phyloP scores from a whole-genome alignment of 2,113 vertebrate genomes.

The Calidris pygmaea region DNA sequence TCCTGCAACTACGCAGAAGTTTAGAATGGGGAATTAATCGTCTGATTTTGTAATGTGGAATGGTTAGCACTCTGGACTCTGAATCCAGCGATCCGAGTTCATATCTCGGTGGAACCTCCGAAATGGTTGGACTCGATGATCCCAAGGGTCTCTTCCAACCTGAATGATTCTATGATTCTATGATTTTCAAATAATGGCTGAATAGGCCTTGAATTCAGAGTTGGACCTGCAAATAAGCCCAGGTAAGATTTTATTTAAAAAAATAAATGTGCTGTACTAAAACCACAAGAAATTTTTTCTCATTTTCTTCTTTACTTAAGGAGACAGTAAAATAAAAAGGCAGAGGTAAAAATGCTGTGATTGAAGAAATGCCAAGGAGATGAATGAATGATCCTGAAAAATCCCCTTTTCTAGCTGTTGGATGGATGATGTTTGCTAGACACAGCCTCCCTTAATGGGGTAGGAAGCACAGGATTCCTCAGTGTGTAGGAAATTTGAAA shows the following conservation, averaged over 20 bases:
- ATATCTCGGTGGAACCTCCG: constrained; percentile 89
- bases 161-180: no score
- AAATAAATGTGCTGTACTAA: neutral
- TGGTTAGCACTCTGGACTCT: constrained; percentile 96
- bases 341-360: neutral
- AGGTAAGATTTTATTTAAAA: neutral
- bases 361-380: neutral
- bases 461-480: neutral
- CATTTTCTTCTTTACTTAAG: neutral
- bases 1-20: neutral
- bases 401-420: neutral
- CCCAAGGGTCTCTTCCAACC: no score
- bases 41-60: no score
- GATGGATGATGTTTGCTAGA: neutral
- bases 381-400: neutral
- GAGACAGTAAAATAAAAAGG: neutral
- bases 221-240: neutral
- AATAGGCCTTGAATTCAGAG: neutral
- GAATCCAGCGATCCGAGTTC: constrained; percentile 95
- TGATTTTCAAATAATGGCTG: neutral
- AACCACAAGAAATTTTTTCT: neutral
- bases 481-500: neutral
- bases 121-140: no score
- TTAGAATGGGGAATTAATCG: neutral
- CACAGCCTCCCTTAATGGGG: neutral